A percentile compares a stretch with the other conserved stretches of the same genome.
Conservation (phyloP, 2,888 invertebrate genomes). For the Volucella bombylans region DNA sequence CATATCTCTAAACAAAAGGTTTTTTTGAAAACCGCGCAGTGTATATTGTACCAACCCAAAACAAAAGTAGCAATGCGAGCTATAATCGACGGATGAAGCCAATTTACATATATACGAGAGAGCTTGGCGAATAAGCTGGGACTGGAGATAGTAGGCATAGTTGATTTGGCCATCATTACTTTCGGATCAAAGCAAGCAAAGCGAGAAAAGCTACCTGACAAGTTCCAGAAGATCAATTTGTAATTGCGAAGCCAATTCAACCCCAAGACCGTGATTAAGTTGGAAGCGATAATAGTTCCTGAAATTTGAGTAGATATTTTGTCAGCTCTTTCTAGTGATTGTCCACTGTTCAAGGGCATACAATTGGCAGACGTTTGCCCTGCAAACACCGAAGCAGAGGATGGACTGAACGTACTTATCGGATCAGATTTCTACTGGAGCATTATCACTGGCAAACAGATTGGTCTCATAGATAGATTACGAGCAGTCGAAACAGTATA, state of each 20-base stretch:
- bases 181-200: too few relatives aligned
- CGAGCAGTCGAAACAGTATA: neutral
- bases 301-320: too few relatives aligned
- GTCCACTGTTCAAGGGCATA: neutral
- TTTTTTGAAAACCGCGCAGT: neutral
- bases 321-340: too few relatives aligned
- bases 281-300: too few relatives aligned
- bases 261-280: neutral
- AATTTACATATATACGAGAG: constrained; percentile 32
- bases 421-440: neutral
- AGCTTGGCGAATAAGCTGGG: constrained; percentile 17
- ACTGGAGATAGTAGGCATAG: too few relatives aligned
- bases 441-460: too few relatives aligned
- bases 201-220: too few relatives aligned
- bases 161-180: too few relatives aligned
- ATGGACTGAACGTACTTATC: neutral
- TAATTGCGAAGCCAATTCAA: neutral
- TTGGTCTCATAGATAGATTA: neutral
- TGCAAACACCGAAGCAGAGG: neutral
- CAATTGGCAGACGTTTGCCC: too few relatives aligned
- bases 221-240: too few relatives aligned
- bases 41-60: constrained; percentile 10
- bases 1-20: too few relatives aligned
- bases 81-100: constrained; percentile 38
- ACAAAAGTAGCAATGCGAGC: constrained; percentile 6